phyloP scores from a whole-genome alignment of 1,140 invertebrate genomes.

The Brachionus sp. region DNA sequence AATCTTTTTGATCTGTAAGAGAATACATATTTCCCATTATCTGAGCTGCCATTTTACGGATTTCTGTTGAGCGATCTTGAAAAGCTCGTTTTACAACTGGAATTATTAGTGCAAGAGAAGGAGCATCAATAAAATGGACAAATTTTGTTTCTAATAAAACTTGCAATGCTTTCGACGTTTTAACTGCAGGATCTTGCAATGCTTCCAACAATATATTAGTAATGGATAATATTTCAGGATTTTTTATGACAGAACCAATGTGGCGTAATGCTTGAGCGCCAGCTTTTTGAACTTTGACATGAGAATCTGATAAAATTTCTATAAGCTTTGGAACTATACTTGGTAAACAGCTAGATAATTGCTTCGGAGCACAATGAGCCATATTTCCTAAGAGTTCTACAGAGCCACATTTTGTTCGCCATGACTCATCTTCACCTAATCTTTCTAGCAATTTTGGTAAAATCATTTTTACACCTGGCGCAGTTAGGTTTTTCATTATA shows the following conservation, averaged over 20 bases:
- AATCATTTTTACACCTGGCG: conserved; percentile 93
- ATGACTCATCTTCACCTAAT: conserved; percentile 92
- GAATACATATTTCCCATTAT: conserved; percentile 99
- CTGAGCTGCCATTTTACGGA: conserved; percentile 92
- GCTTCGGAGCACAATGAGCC: conserved; percentile 95
- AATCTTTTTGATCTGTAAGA: conserved; percentile 94
- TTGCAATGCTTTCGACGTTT: conserved; percentile 77
- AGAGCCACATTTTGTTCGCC: conserved; percentile 92
- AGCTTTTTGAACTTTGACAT: conserved; percentile 93
- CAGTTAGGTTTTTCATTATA: conserved; percentile 91
- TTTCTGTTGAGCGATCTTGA: conserved; percentile 92
- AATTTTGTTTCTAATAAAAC: conserved; percentile 93
- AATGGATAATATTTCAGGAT: conserved; percentile 97
- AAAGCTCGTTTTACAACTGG: conserved; percentile 95
- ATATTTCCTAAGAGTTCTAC: conserved; percentile 83
- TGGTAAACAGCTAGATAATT: conserved; percentile 91
- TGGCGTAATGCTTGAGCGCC: conserved; percentile 88
- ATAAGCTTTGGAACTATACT: conserved; percentile 97
- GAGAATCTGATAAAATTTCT: conserved; percentile 93
- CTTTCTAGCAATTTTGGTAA: conserved; percentile 82
- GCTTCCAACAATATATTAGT: conserved; percentile 85
- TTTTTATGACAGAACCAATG: conserved; percentile 94
- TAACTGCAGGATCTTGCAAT: conserved; percentile 90
- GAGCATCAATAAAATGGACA: conserved; percentile 98
- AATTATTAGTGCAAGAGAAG: conserved; percentile 96